Evolutionary conservation across 2,888 invertebrate genomes (phyloP).

Genomic region (Drosophila multiciliata): DNA sequence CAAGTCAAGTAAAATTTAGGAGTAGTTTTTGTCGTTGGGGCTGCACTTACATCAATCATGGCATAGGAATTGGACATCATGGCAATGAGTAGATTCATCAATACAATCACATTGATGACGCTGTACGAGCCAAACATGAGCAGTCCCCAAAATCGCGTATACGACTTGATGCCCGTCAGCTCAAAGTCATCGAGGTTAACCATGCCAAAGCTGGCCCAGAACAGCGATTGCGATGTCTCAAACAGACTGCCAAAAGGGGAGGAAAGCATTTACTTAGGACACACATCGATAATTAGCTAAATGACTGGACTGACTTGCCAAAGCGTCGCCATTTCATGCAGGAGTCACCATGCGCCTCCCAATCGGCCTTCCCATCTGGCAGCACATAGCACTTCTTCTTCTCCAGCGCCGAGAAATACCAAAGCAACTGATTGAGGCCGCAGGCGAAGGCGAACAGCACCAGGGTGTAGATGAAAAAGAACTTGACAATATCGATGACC

Average conservation of each 20-base stretch:
- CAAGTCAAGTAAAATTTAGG: conserved; percentile 9
- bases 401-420: conserved; percentile 96
- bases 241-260: conserved; percentile 89
- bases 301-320: conserved; percentile 89
- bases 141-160: conserved; percentile 97
- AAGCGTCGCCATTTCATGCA: conserved; percentile 95
- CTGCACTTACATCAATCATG: conserved; percentile 92
- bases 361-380: conserved; percentile 90
- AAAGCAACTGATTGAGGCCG: conserved; percentile 95
- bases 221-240: conserved; percentile 97
- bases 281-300: conserved; percentile 51
- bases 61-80: conserved; percentile 99
- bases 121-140: conserved; percentile 98
- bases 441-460: conserved; percentile 97
- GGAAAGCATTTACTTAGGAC: neutral
- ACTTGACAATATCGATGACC: conserved; percentile 96
- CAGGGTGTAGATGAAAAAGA: conserved; percentile 94
- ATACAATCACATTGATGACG: conserved; percentile 96
- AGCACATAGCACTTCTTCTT: conserved; percentile 90
- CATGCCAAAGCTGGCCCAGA: conserved; percentile 98
- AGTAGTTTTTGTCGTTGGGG: neutral
- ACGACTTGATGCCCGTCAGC: conserved; percentile 93
- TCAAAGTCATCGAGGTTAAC: conserved; percentile 95
- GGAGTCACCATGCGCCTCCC: conserved; percentile 90
- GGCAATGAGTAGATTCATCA: conserved; percentile 96